Evolutionary conservation across 2,888 invertebrate species (phyloP), one percentile per base, ranked within the genome.

Genomic region (Campoplex capitator): DNA sequence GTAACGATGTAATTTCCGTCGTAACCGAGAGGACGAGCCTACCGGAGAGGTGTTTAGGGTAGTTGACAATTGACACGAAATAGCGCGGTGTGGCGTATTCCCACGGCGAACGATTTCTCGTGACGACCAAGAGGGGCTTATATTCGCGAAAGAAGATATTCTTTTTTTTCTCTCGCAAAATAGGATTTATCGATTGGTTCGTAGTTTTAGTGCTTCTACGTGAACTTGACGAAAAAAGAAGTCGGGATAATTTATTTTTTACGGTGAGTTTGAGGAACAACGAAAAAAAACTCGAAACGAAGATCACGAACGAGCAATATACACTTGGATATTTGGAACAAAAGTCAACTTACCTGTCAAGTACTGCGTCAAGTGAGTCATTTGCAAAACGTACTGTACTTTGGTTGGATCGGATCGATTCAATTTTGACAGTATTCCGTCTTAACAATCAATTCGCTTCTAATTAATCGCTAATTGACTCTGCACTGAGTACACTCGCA

Each of bases 161-260:
- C 11, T 71, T 56, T 54, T 80, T 76, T 77, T 80, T 77, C 38
- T 68, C 58, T 51, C 56, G 79, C 86, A 51, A 68, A 86, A 88
- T 83, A 85, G 82, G 23, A 35, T 83, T 88, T 90, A 91, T 91
- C 88, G 91, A 91, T 91, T 91, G 83, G 82, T 85, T 75, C 45
- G 87, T 87, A 88, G 82, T 91, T 91, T 87, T 90, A 85, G 88
- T 82, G 91, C 90, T 91, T 91, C 90, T 54, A 80, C 74, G 88
- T 88, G 88, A 90, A 89, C 90, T 88, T 88, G 88, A 77, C 54
- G 77, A 71, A 48, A 71, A 48, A 79, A 42, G 51, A 42, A 71
- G 16, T 67, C 56, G 65, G 58, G 74, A 75, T 75, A 65, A 79
- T 76, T 56, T 51, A 71, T 38, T 51, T 71, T 83, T 56, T 68